phyloP scores from a whole-genome alignment of 2,113 vertebrate genomes.

The Casuarius casuarius region DNA sequence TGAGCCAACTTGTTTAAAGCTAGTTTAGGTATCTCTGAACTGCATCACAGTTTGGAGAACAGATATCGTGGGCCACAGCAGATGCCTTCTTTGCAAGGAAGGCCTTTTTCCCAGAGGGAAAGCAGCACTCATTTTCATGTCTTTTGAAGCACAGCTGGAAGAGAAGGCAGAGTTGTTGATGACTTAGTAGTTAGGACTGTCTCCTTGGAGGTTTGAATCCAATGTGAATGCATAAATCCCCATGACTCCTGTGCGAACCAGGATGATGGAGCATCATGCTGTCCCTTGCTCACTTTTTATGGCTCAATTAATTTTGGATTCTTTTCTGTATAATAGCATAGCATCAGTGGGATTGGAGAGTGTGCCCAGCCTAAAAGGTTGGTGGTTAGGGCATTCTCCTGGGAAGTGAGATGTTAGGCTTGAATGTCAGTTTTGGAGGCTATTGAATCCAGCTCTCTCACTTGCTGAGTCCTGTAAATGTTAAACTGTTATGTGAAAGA shows the following conservation, averaged over 20 bases:
- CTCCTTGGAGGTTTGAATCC: background rate
- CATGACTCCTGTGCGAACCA: background rate
- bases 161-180: background rate
- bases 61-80: background rate
- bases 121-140: background rate
- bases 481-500: background rate
- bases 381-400: background rate
- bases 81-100: background rate
- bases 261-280: background rate
- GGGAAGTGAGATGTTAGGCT: fast-evolving
- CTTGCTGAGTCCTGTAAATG: background rate
- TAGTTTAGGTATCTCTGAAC: background rate
- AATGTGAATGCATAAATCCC: background rate
- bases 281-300: background rate
- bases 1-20: background rate
- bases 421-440: background rate
- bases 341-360: background rate
- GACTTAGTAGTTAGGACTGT: background rate
- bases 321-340: background rate
- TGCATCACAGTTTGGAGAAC: background rate
- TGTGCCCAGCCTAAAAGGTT: background rate
- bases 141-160: background rate
- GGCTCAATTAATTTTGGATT: background rate
- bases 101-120: background rate
- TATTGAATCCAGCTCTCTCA: background rate